Evolutionary conservation across 2,113 vertebrate species (phyloP).

Genomic region (Suncus etruscus): DNA sequence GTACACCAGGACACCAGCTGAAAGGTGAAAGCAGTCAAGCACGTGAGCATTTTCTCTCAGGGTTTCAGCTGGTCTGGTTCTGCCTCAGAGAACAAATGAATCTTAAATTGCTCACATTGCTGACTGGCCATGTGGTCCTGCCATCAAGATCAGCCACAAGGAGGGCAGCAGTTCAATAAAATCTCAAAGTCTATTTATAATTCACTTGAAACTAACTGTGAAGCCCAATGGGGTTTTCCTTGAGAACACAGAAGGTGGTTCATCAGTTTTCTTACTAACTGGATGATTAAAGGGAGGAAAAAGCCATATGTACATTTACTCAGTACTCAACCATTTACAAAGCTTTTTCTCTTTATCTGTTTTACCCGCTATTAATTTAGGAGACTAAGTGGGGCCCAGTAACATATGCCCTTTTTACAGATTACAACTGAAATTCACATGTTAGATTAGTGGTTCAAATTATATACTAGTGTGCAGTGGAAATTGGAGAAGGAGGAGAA

Average conservation of each 20-base stretch:
- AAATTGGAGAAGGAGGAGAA: not conserved
- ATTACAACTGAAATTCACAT: not conserved
- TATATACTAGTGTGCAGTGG: not conserved
- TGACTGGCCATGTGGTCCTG: slow-evolving; percentile 49
- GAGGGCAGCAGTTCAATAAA: slow-evolving; percentile 80
- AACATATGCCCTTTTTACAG: not conserved
- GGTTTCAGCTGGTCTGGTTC: not conserved
- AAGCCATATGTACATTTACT: not conserved
- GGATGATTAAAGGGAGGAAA: not conserved
- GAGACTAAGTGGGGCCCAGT: not conserved
- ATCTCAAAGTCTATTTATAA: slow-evolving; percentile 85
- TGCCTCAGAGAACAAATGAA: slow-evolving; percentile 23
- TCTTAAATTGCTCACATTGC: not conserved
- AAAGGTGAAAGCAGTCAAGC: not conserved
- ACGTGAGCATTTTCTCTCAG: not conserved
- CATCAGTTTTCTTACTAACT: not conserved
- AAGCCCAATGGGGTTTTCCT: slow-evolving; percentile 68
- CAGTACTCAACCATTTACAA: not conserved
- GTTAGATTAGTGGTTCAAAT: not conserved
- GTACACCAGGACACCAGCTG: not conserved
- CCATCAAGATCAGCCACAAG: slow-evolving; percentile 61
- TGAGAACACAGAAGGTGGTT: slow-evolving; percentile 53
- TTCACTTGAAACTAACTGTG: slow-evolving; percentile 78
- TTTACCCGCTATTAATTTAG: not conserved
- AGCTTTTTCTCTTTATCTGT: not conserved